These are phyloP conservation scores for Scelioninae gen. 1 DNA, from an alignment of 2,888 invertebrate genomes.

Conservation along the genomic window DNA sequence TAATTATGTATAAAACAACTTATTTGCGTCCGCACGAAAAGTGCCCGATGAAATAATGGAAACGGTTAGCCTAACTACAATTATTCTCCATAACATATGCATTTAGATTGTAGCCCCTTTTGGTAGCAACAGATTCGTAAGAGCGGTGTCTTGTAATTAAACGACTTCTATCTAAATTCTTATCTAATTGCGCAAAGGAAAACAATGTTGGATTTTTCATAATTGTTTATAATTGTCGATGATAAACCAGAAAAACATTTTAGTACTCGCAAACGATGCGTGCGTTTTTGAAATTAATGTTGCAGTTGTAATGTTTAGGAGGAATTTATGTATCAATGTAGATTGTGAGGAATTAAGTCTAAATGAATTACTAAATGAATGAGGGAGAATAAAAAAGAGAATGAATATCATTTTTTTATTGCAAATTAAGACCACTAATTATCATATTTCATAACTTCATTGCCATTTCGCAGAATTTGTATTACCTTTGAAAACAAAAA, in stretches of 20 bases:
- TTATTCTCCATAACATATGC: conserved; percentile 36
- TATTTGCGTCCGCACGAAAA: conserved; percentile 60
- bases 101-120: conserved; percentile 49
- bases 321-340: background rate
- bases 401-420: too few relatives aligned
- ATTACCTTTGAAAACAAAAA: too few relatives aligned
- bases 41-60: conserved; percentile 52
- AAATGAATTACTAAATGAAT: background rate
- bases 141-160: conserved; percentile 53
- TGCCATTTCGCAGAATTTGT: too few relatives aligned
- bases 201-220: conserved; percentile 40
- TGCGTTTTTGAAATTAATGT: conserved; percentile 25
- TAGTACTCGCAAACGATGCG: background rate
- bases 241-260: conserved; percentile 8
- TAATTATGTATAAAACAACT: conserved; percentile 62
- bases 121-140: conserved; percentile 41
- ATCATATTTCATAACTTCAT: too few relatives aligned
- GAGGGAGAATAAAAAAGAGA: background rate
- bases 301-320: background rate
- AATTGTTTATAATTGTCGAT: conserved; percentile 34
- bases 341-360: background rate
- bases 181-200: conserved; percentile 44
- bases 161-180: conserved; percentile 49
- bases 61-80: conserved; percentile 47
- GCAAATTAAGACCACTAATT: too few relatives aligned